These are phyloP conservation scores for Latrodectus geometricus DNA, from an alignment of 1,140 invertebrate genomes.

Conservation along the genomic window DNA sequence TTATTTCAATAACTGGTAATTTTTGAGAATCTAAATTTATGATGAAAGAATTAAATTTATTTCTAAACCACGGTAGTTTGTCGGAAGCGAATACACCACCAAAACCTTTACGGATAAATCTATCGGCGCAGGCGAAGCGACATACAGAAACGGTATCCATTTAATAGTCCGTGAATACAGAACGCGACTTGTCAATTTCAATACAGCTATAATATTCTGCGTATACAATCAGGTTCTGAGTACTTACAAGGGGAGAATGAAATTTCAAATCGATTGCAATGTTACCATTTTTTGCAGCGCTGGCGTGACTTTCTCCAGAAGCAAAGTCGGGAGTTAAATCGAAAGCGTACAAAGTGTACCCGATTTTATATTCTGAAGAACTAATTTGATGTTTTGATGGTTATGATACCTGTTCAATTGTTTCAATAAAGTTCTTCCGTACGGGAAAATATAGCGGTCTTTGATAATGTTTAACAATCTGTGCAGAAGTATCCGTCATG, in stretches of 20 bases:
- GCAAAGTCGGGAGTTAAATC: not conserved
- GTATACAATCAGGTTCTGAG: not conserved
- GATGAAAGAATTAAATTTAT: not conserved
- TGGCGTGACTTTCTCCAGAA: not conserved
- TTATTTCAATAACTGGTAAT: not conserved
- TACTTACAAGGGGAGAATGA: not conserved
- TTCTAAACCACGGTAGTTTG: not conserved
- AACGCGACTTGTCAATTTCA: constrained; percentile 5
- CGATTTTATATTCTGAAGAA: not conserved
- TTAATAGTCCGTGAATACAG: constrained; percentile 1
- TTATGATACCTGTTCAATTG: too few species aligned
- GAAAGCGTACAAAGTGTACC: not conserved
- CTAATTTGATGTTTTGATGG: too few species aligned
- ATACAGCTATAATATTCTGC: not conserved
- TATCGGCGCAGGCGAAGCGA: not conserved
- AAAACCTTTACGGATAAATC: not conserved
- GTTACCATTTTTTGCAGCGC: not conserved
- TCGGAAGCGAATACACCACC: not conserved
- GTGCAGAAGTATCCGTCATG: too few species aligned
- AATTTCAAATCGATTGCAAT: constrained; percentile 3
- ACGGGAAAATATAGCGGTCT: too few species aligned
- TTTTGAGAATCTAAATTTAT: constrained; percentile 1
- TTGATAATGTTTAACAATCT: too few species aligned
- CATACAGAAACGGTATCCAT: not conserved
- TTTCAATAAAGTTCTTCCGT: too few species aligned